phyloP scores from a whole-genome alignment of 2,888 invertebrate genomes.

The Catocala sponsa region DNA sequence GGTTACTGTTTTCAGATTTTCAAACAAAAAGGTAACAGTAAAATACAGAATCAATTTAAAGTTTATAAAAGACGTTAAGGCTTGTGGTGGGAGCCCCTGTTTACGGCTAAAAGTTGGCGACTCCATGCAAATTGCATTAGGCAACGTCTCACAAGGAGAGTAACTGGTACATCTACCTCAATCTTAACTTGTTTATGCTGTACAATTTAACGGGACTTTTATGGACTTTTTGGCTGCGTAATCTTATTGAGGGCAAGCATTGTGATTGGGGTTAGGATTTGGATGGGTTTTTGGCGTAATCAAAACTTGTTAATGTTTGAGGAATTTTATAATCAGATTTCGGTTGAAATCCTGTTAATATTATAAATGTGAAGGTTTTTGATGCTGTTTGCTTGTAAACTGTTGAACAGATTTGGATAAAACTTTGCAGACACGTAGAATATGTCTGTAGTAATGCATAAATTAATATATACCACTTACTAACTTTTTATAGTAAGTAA shows the following conservation, averaged over 20 bases:
- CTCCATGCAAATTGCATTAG: constrained; percentile 58
- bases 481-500: no score
- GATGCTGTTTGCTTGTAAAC: no score
- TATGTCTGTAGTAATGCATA: no score
- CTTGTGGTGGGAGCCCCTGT: constrained; percentile 45
- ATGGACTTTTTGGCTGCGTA: constrained; percentile 43
- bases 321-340: constrained; percentile 1
- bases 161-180: constrained; percentile 41
- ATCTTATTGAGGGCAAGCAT: constrained; percentile 31
- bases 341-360: no score
- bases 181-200: constrained; percentile 54
- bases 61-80: constrained; percentile 48
- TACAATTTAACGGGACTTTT: constrained; percentile 52
- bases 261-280: constrained; percentile 19
- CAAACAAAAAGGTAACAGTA: constrained; percentile 39
- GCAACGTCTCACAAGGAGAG: constrained; percentile 44
- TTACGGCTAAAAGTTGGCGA: constrained; percentile 49
- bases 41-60: constrained; percentile 56
- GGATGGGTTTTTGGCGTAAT: constrained; percentile 21
- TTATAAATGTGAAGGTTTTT: no score
- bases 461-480: no score
- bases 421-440: no score
- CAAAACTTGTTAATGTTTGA: constrained; percentile 22
- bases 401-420: no score
- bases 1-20: constrained; percentile 32